A percentile compares a stretch with the other conserved stretches of the same genome.
Conservation (phyloP, 1,140 invertebrate species). For the Zaprionus tsacasi region DNA sequence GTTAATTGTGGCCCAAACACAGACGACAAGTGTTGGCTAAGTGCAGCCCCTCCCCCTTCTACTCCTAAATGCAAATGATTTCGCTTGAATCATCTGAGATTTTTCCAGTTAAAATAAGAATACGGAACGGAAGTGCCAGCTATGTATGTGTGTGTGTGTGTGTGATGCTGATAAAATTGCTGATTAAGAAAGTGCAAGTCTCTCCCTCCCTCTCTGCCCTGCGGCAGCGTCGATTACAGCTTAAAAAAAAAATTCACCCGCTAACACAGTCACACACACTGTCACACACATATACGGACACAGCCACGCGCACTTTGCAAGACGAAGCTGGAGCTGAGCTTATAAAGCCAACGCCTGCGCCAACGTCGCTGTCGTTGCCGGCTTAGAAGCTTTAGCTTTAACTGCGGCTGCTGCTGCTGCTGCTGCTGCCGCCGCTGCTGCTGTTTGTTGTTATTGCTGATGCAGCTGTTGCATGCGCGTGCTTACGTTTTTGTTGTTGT, state of each 20-base stretch:
- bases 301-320: slow-evolving; percentile 3
- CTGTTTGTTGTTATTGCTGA: slow-evolving; percentile 30
- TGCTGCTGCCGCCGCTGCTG: slow-evolving; percentile 1
- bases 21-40: not conserved
- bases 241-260: slow-evolving; percentile 7
- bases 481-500: slow-evolving; percentile 14
- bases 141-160: not conserved
- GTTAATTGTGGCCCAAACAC: slow-evolving; percentile 18
- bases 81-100: not conserved
- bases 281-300: slow-evolving; percentile 4
- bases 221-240: not conserved
- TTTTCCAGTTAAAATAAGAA: not conserved
- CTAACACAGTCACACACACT: slow-evolving; percentile 8
- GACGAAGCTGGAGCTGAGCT: slow-evolving; percentile 43
- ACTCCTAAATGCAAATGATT: not conserved
- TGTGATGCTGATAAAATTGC: slow-evolving; percentile 4
- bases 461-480: slow-evolving; percentile 67
- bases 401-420: not conserved
- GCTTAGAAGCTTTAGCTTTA: slow-evolving; percentile 38
- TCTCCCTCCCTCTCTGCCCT: not conserved
- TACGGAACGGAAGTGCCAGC: not conserved
- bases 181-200: not conserved
- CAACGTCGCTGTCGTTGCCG: slow-evolving; percentile 17
- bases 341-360: slow-evolving; percentile 43
- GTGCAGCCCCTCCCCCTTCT: no score